Percentiles rank a stretch among this genome's conserved stretches.
phyloP scores from a whole-genome alignment of 2,888 invertebrate species.

The Oasisia sp. region DNA sequence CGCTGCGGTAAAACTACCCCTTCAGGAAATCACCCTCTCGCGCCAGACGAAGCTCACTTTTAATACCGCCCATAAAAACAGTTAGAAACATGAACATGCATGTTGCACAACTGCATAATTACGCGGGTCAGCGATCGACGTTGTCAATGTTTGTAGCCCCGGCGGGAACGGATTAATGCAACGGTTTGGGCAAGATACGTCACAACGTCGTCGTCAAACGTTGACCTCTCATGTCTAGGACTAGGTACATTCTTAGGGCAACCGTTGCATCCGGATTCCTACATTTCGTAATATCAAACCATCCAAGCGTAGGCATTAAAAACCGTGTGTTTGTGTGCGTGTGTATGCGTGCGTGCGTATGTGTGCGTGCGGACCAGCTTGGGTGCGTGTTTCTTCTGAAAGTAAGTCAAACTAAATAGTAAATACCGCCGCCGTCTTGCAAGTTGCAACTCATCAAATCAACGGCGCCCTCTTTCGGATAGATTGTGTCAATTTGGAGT shows the following conservation, averaged over 20 bases:
- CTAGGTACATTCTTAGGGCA: neutral
- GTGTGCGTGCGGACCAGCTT: neutral
- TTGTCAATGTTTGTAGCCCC: neutral
- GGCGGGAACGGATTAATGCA: neutral
- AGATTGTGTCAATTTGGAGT: neutral
- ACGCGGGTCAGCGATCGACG: neutral
- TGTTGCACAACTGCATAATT: neutral
- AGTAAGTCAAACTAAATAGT: neutral
- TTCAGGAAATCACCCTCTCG: neutral
- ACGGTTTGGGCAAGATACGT: neutral
- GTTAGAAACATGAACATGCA: neutral
- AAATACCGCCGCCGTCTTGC: neutral
- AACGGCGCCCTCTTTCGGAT: neutral
- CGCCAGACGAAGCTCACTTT: neutral
- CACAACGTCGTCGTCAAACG: neutral
- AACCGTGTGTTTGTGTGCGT: neutral
- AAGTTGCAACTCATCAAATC: neutral
- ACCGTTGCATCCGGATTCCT: no score
- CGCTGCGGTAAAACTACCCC: neutral
- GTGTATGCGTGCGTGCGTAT: neutral
- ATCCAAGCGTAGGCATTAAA: no score
- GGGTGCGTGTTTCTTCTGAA: slow-evolving; percentile 17
- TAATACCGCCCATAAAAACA: neutral
- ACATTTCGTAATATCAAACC: no score
- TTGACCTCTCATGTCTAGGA: neutral